Percentiles rank a stretch among this genome's conserved stretches.
phyloP scores from a whole-genome alignment of 2,113 vertebrate species.

The Myiozetetes cayanensis region DNA sequence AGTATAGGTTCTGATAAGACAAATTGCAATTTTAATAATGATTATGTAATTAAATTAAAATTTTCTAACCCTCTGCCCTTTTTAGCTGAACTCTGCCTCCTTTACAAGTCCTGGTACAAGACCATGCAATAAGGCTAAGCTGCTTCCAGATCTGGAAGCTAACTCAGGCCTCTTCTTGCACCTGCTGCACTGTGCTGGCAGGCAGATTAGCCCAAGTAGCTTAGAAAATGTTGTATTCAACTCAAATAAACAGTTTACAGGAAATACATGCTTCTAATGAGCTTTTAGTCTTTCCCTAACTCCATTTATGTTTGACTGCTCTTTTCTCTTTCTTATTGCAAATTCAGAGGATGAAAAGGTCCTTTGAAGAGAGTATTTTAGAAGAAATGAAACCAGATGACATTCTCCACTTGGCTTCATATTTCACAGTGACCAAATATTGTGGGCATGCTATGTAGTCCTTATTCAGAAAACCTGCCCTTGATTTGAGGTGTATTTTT shows the following conservation, averaged over 20 bases:
- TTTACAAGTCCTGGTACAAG: not conserved
- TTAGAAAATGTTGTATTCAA: not conserved
- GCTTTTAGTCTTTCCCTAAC: slow-evolving; percentile 20
- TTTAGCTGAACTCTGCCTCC: not conserved
- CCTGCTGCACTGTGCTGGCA: slow-evolving; percentile 17
- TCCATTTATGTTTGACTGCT: slow-evolving; percentile 14
- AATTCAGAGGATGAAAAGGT: slow-evolving; percentile 51
- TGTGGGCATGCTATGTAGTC: slow-evolving; percentile 4
- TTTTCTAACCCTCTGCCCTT: not conserved
- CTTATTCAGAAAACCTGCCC: slow-evolving; percentile 28
- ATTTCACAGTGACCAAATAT: slow-evolving; percentile 48
- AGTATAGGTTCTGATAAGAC: not conserved
- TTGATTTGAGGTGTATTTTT: slow-evolving; percentile 37
- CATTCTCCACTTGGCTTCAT: slow-evolving; percentile 40
- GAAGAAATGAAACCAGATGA: slow-evolving; percentile 60
- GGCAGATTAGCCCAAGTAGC: not conserved
- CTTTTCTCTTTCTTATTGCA: slow-evolving; percentile 10
- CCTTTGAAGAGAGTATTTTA: slow-evolving; percentile 54
- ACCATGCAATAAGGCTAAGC: not conserved
- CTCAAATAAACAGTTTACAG: slow-evolving; percentile 5
- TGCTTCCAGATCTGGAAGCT: not conserved
- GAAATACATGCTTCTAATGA: slow-evolving; percentile 31
- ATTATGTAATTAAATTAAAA: not conserved
- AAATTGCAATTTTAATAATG: not conserved
- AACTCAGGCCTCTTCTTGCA: slow-evolving; percentile 2